Conservation (phyloP, 2,888 invertebrate species). For the Arctia plantaginis region DNA sequence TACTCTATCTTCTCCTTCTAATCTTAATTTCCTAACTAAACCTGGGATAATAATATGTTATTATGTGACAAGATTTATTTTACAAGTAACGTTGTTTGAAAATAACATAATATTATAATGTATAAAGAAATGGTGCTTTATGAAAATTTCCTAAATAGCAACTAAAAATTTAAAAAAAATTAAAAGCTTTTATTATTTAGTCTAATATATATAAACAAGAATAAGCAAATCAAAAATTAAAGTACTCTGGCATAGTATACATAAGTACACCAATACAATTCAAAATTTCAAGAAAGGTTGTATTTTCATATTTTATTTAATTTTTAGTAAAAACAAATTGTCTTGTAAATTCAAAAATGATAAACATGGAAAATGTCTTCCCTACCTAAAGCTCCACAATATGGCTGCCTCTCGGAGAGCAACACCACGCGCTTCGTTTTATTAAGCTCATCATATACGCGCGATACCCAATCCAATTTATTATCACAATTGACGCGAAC, state of each 20-base stretch:
- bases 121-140: too few species aligned
- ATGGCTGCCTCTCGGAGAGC: constrained; percentile 63
- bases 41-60: constrained; percentile 72
- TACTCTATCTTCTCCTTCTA: constrained; percentile 83
- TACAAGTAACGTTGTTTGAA: too few species aligned
- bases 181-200: too few species aligned
- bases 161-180: too few species aligned
- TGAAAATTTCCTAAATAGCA: too few species aligned
- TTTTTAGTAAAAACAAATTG: background rate
- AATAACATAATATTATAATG: too few species aligned
- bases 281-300: background rate
- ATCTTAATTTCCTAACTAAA: constrained; percentile 89
- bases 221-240: too few species aligned
- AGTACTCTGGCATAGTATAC: too few species aligned
- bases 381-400: constrained; percentile 66
- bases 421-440: constrained; percentile 59
- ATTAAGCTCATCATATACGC: constrained; percentile 58
- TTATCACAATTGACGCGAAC: constrained; percentile 59
- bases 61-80: background rate
- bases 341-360: background rate
- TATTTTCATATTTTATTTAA: background rate
- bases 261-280: too few species aligned
- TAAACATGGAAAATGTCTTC: background rate
- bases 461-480: constrained; percentile 63
- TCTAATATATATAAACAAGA: too few species aligned